Evolutionary conservation across 1,140 invertebrate genomes (phyloP).

Genomic region (Cyclargus thomasi): DNA sequence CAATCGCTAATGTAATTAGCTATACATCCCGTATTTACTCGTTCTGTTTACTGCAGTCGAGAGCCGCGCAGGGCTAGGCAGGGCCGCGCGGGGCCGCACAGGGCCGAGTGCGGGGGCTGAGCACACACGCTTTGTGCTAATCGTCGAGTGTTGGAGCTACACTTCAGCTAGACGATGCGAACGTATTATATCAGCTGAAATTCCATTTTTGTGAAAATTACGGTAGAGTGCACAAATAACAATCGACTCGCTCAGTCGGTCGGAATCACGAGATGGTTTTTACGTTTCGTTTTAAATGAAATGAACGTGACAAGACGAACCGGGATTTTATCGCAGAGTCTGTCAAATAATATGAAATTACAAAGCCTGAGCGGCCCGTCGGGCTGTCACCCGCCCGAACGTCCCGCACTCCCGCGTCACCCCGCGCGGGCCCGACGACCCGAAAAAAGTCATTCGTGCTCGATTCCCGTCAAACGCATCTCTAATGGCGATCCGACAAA

Average conservation of each 20-base stretch:
- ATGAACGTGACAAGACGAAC: neutral
- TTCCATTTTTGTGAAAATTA: neutral
- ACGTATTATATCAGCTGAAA: neutral
- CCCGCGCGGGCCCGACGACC: neutral
- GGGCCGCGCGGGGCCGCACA: no score
- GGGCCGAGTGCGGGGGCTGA: neutral
- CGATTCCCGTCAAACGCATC: conserved; percentile 6
- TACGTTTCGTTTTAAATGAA: neutral
- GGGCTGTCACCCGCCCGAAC: neutral
- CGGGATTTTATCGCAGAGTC: neutral
- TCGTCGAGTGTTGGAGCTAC: neutral
- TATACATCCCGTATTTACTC: neutral
- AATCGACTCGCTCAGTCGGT: no score
- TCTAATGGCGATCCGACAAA: neutral
- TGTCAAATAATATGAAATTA: neutral
- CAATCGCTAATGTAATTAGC: neutral
- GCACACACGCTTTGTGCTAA: neutral
- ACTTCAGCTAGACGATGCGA: neutral
- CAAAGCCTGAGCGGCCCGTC: neutral
- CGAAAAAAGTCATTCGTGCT: neutral
- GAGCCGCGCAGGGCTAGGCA: neutral
- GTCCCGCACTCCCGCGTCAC: neutral
- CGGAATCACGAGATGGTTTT: neutral
- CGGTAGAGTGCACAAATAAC: no score
- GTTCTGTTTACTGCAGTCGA: neutral